Evolutionary conservation across 2,113 vertebrate species (phyloP), one percentile per base, ranked within the genome.

Genomic region (Pygathrix nemaeus): DNA sequence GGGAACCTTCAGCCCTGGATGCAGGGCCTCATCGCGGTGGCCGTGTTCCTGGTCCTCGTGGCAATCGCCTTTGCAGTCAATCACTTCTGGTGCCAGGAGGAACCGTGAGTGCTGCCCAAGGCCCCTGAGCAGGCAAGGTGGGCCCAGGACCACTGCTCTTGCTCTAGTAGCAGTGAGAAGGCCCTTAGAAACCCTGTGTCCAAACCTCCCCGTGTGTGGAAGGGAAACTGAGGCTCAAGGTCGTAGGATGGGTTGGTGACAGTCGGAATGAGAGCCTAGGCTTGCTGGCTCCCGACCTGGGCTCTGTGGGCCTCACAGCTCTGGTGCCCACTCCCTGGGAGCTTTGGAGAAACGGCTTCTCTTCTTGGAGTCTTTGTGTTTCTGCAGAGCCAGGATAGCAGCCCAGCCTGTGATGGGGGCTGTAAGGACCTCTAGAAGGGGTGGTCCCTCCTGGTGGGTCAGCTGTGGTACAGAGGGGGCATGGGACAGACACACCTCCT

Each of bases 1-100:
- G 88, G 98, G 48, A 94, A 27, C 0, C 90, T 98, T 20, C 96
- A 98, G 86, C 98, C 98, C 78, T 99, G 99, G 99, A 98, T 99
- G 96, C 99, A 98, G 0, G 99, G 99, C 8, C 93, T 99, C 64
- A 99, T 99, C 0, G 99, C 99, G 0, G 98, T 99, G 30, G 88
- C 59, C 0, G 98, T 98, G 4, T 99, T 99, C 98, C 98, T 99
- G 82, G 99, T 99, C 92, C 98, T 99, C 0, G 82, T 98, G 1
- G 99, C 99, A 6, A 93, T 99, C 0, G 88, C 52, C 72, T 97
- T 99, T 50, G 96, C 99, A 14, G 97, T 99, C 90, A 99, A 99
- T 94, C 99, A 98, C 95, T 98, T 98, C 75, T 99, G 99, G 99
- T 99, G 98, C 83, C 98, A 98, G 38, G 79, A 98, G 1, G 55